A percentile compares a stretch with the other conserved stretches of the same genome.
These are phyloP conservation scores for Rynchops niger DNA, from an alignment of 2,113 vertebrate genomes.

Conservation along the genomic window DNA sequence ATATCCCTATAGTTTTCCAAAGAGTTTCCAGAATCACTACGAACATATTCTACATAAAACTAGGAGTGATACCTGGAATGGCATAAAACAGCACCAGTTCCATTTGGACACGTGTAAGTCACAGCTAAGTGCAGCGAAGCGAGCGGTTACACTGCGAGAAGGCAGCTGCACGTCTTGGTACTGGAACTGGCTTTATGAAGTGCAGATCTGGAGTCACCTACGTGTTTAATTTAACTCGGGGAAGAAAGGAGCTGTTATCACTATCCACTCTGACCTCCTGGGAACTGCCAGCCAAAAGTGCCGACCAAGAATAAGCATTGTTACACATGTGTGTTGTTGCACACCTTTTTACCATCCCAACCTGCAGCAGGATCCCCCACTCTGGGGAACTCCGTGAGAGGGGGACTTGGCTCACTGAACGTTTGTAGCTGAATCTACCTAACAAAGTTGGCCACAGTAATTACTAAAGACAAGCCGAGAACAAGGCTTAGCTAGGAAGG, in stretches of 20 bases:
- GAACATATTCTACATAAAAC: neutral
- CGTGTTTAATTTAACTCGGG: neutral
- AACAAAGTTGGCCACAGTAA: neutral
- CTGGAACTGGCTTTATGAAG: neutral
- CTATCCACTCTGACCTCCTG: neutral
- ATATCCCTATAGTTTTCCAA: neutral
- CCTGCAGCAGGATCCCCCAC: neutral
- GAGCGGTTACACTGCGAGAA: neutral
- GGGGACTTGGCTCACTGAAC: neutral
- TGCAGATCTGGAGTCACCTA: neutral
- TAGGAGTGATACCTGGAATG: neutral
- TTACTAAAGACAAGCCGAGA: neutral
- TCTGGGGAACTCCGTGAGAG: neutral
- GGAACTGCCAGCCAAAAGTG: neutral
- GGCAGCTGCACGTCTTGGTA: neutral
- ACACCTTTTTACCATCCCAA: accelerated
- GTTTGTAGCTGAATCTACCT: neutral
- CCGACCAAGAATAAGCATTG: neutral
- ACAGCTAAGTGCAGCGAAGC: neutral
- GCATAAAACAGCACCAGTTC: neutral
- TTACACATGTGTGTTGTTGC: too few species aligned
- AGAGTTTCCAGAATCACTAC: neutral
- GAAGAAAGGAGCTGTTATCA: neutral
- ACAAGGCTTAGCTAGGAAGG: neutral
- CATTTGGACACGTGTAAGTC: neutral